Evolutionary conservation across 2,113 vertebrate species (phyloP).

Genomic region (Budorcas taxicolor): DNA sequence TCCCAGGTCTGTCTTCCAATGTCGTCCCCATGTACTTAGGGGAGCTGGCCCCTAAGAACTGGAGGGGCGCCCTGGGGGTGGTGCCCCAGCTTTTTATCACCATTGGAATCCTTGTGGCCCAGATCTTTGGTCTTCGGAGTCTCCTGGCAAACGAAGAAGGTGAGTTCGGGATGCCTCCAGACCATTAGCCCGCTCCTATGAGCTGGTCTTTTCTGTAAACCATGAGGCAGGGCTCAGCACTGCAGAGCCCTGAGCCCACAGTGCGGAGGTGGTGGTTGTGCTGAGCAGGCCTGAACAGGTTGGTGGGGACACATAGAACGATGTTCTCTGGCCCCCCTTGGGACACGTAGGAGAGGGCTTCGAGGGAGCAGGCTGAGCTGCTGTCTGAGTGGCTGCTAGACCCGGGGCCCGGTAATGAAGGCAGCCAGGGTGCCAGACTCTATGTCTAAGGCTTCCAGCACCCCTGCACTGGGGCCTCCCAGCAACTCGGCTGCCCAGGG

Average conservation of each 20-base stretch:
- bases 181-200: fast-evolving
- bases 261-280: fast-evolving
- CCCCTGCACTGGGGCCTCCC: not conserved
- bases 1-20: slow-evolving; percentile 90
- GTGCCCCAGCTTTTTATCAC: slow-evolving; percentile 94
- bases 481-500: fast-evolving
- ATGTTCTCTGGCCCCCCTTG: not conserved
- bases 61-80: slow-evolving; percentile 89
- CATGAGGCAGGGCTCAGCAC: not conserved
- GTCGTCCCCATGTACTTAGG: slow-evolving; percentile 98
- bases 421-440: not conserved
- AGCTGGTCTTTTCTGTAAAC: not conserved
- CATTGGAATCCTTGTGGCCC: slow-evolving; percentile 89
- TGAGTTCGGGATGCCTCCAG: slow-evolving; percentile 42
- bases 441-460: not conserved
- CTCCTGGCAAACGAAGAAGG: slow-evolving; percentile 85
- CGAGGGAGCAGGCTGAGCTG: not conserved
- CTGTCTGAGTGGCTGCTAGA: not conserved
- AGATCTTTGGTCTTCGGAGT: slow-evolving; percentile 86
- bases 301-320: fast-evolving
- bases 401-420: fast-evolving
- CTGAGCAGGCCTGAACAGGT: not conserved
- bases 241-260: fast-evolving
- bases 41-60: slow-evolving; percentile 92
- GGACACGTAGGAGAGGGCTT: not conserved